A percentile compares a stretch with the other conserved stretches of the same genome.
phyloP scores from a whole-genome alignment of 92 coral and sea anemone genomes.

The Heteractis magnifica region DNA sequence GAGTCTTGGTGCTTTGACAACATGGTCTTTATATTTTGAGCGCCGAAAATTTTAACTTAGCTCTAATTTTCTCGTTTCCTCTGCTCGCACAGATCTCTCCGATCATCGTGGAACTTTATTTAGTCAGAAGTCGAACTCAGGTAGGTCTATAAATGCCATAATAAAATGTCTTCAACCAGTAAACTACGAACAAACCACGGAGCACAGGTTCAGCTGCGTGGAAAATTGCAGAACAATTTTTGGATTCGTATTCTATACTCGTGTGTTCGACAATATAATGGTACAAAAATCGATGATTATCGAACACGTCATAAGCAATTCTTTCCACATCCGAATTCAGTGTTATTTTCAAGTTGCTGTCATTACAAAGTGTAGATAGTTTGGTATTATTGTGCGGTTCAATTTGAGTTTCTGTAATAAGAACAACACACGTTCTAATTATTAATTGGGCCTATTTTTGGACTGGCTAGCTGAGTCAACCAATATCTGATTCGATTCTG shows the following conservation, averaged over 20 bases:
- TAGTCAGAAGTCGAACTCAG: constrained; percentile 75
- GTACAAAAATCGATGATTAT: neutral
- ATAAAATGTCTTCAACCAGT: neutral
- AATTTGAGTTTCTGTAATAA: neutral
- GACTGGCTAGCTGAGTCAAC: neutral
- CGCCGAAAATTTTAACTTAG: neutral
- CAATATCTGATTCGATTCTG: neutral
- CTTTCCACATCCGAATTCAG: neutral
- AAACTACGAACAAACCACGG: neutral
- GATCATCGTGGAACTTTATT: constrained; percentile 96
- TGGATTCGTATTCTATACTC: neutral
- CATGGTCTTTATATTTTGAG: constrained; percentile 18
- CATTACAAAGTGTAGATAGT: neutral
- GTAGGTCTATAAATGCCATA: constrained; percentile 30
- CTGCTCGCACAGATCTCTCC: constrained; percentile 75
- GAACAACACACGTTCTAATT: neutral
- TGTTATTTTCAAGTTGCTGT: neutral
- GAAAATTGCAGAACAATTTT: neutral
- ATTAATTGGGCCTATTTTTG: neutral
- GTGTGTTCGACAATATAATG: constrained; percentile 1
- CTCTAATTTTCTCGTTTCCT: neutral
- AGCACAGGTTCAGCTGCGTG: constrained; percentile 2
- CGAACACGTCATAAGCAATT: neutral
- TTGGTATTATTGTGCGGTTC: neutral
- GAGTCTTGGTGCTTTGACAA: constrained; percentile 16